Evolutionary conservation across 2,797 vertebrate genomes (phyloP).

Genomic region (Sebastolobus altivelis): DNA sequence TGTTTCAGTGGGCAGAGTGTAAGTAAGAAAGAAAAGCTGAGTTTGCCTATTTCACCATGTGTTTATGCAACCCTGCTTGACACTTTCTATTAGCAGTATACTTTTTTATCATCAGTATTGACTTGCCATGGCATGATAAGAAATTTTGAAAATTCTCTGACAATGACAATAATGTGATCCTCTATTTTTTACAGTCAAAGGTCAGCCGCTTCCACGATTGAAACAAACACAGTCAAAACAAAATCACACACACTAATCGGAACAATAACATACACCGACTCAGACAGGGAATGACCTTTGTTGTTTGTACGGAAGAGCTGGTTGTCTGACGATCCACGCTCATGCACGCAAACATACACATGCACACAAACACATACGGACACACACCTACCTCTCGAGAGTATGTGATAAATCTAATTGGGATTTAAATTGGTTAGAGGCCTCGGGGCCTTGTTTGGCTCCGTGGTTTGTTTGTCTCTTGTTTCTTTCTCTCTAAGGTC

Average conservation of each 20-base stretch:
- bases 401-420: slow-evolving; percentile 77
- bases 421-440: slow-evolving; percentile 78
- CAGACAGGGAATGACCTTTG: slow-evolving; percentile 81
- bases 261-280: slow-evolving; percentile 68
- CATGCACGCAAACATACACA: slow-evolving; percentile 39
- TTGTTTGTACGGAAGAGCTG: slow-evolving; percentile 71
- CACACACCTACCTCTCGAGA: slow-evolving; percentile 64
- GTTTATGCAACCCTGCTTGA: background rate
- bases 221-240: slow-evolving; percentile 80
- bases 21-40: background rate
- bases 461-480: slow-evolving; percentile 65
- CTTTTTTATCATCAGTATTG: background rate
- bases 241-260: slow-evolving; percentile 74
- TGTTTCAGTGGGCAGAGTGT: background rate
- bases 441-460: slow-evolving; percentile 77
- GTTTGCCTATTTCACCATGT: background rate
- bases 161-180: slow-evolving; percentile 73
- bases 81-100: background rate
- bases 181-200: slow-evolving; percentile 71
- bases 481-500: slow-evolving; percentile 76
- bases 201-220: slow-evolving; percentile 64
- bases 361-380: slow-evolving; percentile 33
- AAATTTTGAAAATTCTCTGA: slow-evolving; percentile 49
- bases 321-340: slow-evolving; percentile 63
- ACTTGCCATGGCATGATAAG: slow-evolving; percentile 12